A percentile compares a stretch with the other conserved stretches of the same genome.
Conservation (phyloP, 2,888 invertebrate species). For the Caenorhabditis angaria region DNA sequence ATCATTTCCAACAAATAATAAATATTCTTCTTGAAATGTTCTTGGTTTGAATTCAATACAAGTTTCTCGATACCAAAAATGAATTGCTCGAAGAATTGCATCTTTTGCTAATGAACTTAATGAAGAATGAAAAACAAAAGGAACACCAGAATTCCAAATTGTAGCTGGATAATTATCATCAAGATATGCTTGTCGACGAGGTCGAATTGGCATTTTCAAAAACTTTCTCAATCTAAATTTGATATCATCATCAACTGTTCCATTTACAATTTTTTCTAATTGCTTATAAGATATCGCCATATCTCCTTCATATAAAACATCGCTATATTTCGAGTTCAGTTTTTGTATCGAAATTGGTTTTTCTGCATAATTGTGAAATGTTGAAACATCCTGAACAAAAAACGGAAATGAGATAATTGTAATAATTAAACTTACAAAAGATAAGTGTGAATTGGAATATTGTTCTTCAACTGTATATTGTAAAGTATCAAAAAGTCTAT, state of each 20-base stretch:
- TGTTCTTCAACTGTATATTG: slow-evolving; percentile 38
- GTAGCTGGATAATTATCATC: slow-evolving; percentile 48
- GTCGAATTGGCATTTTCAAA: neutral
- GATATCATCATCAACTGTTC: slow-evolving; percentile 17
- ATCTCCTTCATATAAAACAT: slow-evolving; percentile 50
- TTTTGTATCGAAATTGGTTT: slow-evolving; percentile 43
- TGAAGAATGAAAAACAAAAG: slow-evolving; percentile 42
- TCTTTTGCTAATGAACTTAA: slow-evolving; percentile 31
- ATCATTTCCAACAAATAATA: slow-evolving; percentile 51
- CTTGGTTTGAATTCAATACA: slow-evolving; percentile 53
- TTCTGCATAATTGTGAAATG: slow-evolving; percentile 41
- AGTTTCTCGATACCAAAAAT: slow-evolving; percentile 57
- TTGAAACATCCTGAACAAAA: slow-evolving; percentile 45
- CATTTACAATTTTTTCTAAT: slow-evolving; percentile 38
- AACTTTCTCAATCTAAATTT: neutral
- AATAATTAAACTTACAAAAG: slow-evolving; percentile 24
- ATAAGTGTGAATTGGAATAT: slow-evolving; percentile 31
- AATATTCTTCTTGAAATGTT: slow-evolving; percentile 39
- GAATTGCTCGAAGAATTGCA: slow-evolving; percentile 47
- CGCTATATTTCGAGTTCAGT: slow-evolving; percentile 48
- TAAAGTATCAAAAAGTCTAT: slow-evolving; percentile 47
- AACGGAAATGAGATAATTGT: neutral
- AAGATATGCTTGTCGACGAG: slow-evolving; percentile 29
- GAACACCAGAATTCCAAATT: slow-evolving; percentile 51
- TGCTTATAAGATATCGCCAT: slow-evolving; percentile 46